Evolutionary conservation across 2,113 vertebrate species (phyloP).

Genomic region (Platichthys flesus): DNA sequence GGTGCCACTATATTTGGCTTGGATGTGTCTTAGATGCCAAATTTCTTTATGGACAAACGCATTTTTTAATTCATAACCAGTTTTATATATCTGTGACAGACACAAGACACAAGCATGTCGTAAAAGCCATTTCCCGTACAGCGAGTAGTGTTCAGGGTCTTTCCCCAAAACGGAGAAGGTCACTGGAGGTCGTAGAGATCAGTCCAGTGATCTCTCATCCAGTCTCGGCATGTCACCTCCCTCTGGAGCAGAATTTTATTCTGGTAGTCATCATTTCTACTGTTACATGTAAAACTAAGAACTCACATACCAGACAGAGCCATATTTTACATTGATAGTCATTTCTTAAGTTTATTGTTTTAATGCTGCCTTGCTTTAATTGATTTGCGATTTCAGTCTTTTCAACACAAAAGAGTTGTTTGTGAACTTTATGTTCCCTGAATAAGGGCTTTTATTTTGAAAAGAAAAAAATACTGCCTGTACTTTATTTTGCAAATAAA

Average conservation of each 20-base stretch:
- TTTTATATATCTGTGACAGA: constrained; percentile 4
- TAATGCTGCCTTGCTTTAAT: constrained; percentile 29
- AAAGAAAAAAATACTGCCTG: constrained; percentile 23
- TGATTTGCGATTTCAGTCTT: constrained; percentile 16
- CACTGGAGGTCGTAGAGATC: constrained; percentile 13
- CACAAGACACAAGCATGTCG: background rate
- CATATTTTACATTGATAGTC: background rate
- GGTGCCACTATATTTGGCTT: constrained; percentile 52
- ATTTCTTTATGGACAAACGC: constrained; percentile 18
- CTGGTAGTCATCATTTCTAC: constrained; percentile 1
- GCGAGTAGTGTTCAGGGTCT: background rate
- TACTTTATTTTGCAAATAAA: constrained; percentile 56
- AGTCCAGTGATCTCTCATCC: constrained; percentile 20
- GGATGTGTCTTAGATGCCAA: constrained; percentile 64
- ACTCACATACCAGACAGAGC: constrained; percentile 24
- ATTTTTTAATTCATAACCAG: background rate
- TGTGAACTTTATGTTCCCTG: constrained; percentile 29
- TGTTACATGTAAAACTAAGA: background rate
- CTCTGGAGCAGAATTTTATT: background rate
- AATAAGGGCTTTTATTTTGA: constrained; percentile 43
- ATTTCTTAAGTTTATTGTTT: constrained; percentile 8
- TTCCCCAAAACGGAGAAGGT: constrained; percentile 21
- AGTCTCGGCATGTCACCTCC: background rate
- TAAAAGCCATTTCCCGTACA: constrained; percentile 18
- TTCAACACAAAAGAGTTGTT: constrained; percentile 22